Evolutionary conservation across 1,140 invertebrate genomes (phyloP), one percentile per base, ranked within the genome.

Genomic region (Phocides pigmalion): DNA sequence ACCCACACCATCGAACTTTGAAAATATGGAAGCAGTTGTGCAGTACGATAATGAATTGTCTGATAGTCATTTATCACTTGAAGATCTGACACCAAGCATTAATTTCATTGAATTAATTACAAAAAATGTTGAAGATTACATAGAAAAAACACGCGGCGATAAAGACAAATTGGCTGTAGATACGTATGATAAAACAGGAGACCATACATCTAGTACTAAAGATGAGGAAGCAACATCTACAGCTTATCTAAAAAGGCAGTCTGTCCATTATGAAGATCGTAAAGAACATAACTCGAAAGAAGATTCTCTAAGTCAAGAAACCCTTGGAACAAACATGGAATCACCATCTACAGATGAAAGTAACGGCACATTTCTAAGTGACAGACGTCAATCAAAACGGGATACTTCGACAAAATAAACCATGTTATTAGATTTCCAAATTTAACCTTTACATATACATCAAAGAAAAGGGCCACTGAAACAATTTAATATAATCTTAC

Each of bases 121-220:
- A 32, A 58, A 70, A 66, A 76, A 67, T 6, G 66, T 74, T n/a
- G 76, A 79, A 35, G 71, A 76, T 35, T 76, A 74, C 53, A 72
- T 70, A 14, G 32, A 51, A 35, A 44, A 70, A 44, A 19, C 37
- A 63, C 19, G 20, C 37, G 44, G 8, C 5, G 50, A 14, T 12
- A 37, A 16, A 32, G 14, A 20, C 46, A 49, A n/a, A 0, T 12
- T 25, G 4, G 22, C 22, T 35, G 1, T 39, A 4, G 11, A 8
- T 50, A 1, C 9, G 0, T 32, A 17, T 6, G 4, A 15, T 17
- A 32, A 54, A 25, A 4, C 19, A 3, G 22, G 16, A 3, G 15
- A 35, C 32, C n/a, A 17, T 50, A 17, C 4, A n/a, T 5, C 17
- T 14, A 19, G 6, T 28, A 19, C 17, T 32, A 49, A 35, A 8